Evolutionary conservation across 2,888 invertebrate genomes (phyloP), one percentile per base, ranked within the genome.

Genomic region (Diarsia rubi): DNA sequence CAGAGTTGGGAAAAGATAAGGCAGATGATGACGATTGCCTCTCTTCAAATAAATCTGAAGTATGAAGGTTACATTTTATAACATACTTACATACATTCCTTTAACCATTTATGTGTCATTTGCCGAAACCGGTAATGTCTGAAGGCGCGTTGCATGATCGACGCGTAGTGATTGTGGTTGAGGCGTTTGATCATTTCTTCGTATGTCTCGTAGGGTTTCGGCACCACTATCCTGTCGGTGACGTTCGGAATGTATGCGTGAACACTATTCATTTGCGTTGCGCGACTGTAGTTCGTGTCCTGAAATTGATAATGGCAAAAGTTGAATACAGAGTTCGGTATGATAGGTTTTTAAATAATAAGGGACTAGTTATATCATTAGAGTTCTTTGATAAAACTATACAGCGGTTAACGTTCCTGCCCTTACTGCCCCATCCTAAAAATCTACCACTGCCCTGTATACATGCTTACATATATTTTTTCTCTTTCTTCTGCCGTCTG

Each of bases 61-160:
- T 16, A 24, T 37, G 24, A 72, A 54, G 19, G 19, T 71, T 74
- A 37, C 3, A 27, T n/a, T 59, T 31, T n/a, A 19, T 44, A 69
- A 89, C 92, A 82, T 88, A 96, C 62, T 42, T 44, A 62, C 97
- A 90, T 92, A 93, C 97, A 96, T 72, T 91, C 91, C 49, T 87
- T 88, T 9, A 97, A 86, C 97, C 97, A 97, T 75, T 82, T 89
- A 1, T 87, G 57, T 11, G 95, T 93, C 83, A 94, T 94, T 85
- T 94, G 92, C 44, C 97, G 90, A 81, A 95, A 97, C 88, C 96
- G 97, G 92, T 97, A 97, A 66, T 97, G 97, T 78, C 97, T 95
- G 88, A 97, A 98, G 72, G 97, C 97, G 78, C 97, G 96, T 90
- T 98, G 98, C 84, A 98, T 98, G 62, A 97, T 93, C 14, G 97